These are phyloP conservation scores for Glomeris marginata DNA, from an alignment of 2,888 invertebrate species.

Conservation along the genomic window DNA sequence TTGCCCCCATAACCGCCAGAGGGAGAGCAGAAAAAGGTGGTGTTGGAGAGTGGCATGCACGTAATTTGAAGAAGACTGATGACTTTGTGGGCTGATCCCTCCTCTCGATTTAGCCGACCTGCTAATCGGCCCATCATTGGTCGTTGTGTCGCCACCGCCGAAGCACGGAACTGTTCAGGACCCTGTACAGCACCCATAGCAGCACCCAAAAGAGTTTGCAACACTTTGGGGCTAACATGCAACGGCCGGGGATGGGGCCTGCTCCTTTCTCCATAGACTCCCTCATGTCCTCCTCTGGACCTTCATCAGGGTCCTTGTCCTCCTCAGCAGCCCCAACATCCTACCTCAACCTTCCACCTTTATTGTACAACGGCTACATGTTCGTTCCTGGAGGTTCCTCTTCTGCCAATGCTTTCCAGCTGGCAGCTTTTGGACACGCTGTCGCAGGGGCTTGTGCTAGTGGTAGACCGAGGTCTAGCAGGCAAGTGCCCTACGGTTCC, in stretches of 20 bases:
- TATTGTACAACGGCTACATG: conserved; percentile 16
- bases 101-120: conserved; percentile 1
- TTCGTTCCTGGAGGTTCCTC: too few relatives aligned
- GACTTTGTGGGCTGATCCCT: conserved; percentile 3
- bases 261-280: conserved; percentile 14
- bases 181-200: too few relatives aligned
- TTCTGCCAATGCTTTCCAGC: too few relatives aligned
- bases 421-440: too few relatives aligned
- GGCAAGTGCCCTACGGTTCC: too few relatives aligned
- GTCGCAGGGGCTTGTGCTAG: too few relatives aligned
- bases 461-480: too few relatives aligned
- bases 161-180: too few relatives aligned
- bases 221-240: conserved; percentile 4
- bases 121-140: neutral
- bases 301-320: conserved; percentile 6
- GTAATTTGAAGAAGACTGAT: conserved; percentile 11
- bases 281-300: conserved; percentile 8
- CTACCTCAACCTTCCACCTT: conserved; percentile 10
- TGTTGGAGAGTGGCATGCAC: neutral
- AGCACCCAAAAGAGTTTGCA: neutral
- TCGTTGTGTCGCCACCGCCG: neutral
- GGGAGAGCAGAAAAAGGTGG: neutral
- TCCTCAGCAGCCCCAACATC: conserved; percentile 6
- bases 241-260: conserved; percentile 8
- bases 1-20: neutral